Conservation (phyloP, 2,888 invertebrate species). For the Sericinus montela region DNA sequence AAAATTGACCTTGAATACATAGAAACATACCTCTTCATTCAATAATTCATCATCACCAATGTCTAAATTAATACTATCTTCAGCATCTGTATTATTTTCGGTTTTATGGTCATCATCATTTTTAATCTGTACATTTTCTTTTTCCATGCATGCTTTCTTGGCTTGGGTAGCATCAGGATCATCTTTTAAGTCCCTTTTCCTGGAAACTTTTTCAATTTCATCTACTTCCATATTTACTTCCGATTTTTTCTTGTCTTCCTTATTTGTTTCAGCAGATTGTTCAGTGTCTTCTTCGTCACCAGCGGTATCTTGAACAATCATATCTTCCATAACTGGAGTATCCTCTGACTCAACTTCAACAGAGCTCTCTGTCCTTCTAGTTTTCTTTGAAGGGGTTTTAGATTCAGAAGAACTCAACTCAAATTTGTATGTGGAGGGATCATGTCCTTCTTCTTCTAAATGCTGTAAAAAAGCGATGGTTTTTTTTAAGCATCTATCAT, state of each 20-base stretch:
- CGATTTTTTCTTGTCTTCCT: slow-evolving; percentile 25
- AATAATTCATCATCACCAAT: slow-evolving; percentile 90
- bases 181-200: slow-evolving; percentile 62
- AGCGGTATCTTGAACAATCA: slow-evolving; percentile 69
- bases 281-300: slow-evolving; percentile 53
- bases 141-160: slow-evolving; percentile 61
- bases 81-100: slow-evolving; percentile 83
- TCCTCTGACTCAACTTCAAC: slow-evolving; percentile 54
- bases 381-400: slow-evolving; percentile 68
- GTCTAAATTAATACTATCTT: slow-evolving; percentile 89
- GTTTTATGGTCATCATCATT: slow-evolving; percentile 60
- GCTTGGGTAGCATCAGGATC: slow-evolving; percentile 52
- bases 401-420: slow-evolving; percentile 62
- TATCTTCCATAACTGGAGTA: slow-evolving; percentile 69
- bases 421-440: slow-evolving; percentile 86
- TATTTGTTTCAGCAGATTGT: slow-evolving; percentile 30
- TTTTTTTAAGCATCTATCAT: no score
- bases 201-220: slow-evolving; percentile 42
- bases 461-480: no score
- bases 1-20: slow-evolving; percentile 69
- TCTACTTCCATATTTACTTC: slow-evolving; percentile 56
- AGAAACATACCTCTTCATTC: slow-evolving; percentile 85
- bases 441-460: slow-evolving; percentile 84
- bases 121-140: slow-evolving; percentile 34
- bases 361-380: slow-evolving; percentile 62